phyloP scores from a whole-genome alignment of 53 echinoderm and acorn worm genomes.

The Actinopyga echinites region DNA sequence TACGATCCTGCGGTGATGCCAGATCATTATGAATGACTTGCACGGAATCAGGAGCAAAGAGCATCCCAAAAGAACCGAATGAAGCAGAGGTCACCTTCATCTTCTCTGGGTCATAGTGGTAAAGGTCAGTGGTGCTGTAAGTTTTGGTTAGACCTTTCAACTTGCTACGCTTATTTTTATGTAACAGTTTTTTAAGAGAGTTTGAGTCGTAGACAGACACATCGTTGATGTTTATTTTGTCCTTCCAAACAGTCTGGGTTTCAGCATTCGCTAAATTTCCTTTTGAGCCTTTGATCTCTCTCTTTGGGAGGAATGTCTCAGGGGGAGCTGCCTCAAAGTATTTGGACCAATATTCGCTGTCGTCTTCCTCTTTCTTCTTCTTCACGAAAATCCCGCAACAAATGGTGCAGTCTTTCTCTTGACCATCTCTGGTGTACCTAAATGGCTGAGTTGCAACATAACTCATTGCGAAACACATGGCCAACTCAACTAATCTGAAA shows the following conservation, averaged over 20 bases:
- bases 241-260: constrained; percentile 1
- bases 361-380: constrained; percentile 17
- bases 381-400: constrained; percentile 19
- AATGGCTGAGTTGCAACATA: constrained; percentile 97
- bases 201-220: neutral
- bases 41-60: neutral
- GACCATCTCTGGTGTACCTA: constrained; percentile 75
- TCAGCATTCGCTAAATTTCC: neutral
- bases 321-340: constrained; percentile 19
- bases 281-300: neutral
- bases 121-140: neutral
- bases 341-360: constrained; percentile 37
- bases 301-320: constrained; percentile 27
- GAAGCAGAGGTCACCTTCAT: constrained; percentile 21
- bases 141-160: neutral
- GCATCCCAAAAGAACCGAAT: constrained; percentile 25
- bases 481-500: constrained; percentile 84
- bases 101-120: neutral
- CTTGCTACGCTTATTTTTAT: constrained; percentile 12
- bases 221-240: neutral
- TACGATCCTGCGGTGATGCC: neutral
- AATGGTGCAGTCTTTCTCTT: constrained; percentile 58
- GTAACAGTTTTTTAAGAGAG: neutral
- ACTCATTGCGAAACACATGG: constrained; percentile 92
- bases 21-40: neutral